These are phyloP conservation scores for Lutraria rhynchaena DNA, from an alignment of 1,140 invertebrate species.

Conservation along the genomic window DNA sequence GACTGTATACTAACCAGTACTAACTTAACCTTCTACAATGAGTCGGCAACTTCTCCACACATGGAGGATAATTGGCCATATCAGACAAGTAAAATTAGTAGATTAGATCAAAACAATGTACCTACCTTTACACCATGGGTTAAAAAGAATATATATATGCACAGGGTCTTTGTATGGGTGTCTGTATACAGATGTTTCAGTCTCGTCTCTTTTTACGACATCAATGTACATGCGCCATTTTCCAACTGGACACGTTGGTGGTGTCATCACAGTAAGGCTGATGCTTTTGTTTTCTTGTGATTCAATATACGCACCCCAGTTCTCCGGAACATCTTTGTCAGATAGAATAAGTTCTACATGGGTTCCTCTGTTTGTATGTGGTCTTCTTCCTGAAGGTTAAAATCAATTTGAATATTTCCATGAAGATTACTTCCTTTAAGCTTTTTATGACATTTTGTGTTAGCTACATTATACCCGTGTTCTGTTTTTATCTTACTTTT, in stretches of 20 bases:
- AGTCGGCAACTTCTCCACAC: too few species aligned
- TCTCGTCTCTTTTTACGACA: constrained; percentile 86
- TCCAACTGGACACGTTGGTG: constrained; percentile 89
- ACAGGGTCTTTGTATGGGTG: constrained; percentile 87
- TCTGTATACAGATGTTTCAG: constrained; percentile 82
- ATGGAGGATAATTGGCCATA: too few species aligned
- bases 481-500: too few species aligned
- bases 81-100: too few species aligned
- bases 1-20: too few species aligned
- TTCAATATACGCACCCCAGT: constrained; percentile 82
- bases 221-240: constrained; percentile 93
- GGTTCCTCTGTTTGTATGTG: constrained; percentile 90
- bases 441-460: too few species aligned
- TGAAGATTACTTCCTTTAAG: too few species aligned
- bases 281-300: background rate
- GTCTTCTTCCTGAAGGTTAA: too few species aligned
- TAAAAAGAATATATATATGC: constrained; percentile 90
- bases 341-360: constrained; percentile 88
- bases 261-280: constrained; percentile 61
- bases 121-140: constrained; percentile 91
- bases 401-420: too few species aligned
- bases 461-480: too few species aligned
- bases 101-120: too few species aligned
- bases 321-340: constrained; percentile 73
- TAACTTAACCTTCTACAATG: too few species aligned